Conservation (phyloP, 2,888 invertebrate species). For the Teinopalpus imperialis region DNA sequence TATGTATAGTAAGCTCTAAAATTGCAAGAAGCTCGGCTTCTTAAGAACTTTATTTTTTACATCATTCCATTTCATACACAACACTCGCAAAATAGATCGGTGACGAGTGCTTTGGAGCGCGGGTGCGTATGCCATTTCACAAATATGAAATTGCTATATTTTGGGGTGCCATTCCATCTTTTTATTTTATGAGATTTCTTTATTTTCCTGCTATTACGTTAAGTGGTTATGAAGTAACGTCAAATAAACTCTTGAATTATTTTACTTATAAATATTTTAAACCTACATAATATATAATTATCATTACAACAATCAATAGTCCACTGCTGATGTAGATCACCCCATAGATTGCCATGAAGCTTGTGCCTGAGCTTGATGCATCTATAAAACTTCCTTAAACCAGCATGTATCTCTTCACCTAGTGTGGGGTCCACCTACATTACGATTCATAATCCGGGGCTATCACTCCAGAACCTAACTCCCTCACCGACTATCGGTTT, state of each 20-base stretch:
- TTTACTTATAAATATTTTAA: slow-evolving; percentile 1
- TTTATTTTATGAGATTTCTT: slow-evolving; percentile 57
- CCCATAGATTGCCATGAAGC: no score
- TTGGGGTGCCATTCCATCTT: slow-evolving; percentile 61
- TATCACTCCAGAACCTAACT: no score
- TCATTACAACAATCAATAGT: no score
- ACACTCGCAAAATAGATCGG: slow-evolving; percentile 76
- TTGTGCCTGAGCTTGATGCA: no score
- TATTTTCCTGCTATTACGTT: slow-evolving; percentile 43
- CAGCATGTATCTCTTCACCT: no score
- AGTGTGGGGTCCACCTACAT: no score
- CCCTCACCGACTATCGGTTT: no score
- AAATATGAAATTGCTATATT: slow-evolving; percentile 74
- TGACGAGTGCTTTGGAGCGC: slow-evolving; percentile 63
- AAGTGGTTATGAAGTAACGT: slow-evolving; percentile 25
- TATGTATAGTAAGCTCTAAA: slow-evolving; percentile 27
- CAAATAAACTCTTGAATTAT: slow-evolving; percentile 1
- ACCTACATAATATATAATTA: no score
- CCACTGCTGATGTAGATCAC: no score
- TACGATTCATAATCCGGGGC: no score
- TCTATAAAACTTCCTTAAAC: no score
- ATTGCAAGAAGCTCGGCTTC: not conserved
- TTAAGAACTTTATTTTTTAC: slow-evolving; percentile 11
- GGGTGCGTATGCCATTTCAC: slow-evolving; percentile 63
- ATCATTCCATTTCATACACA: slow-evolving; percentile 77